Conservation (phyloP, 64 coral and sea anemone species). For the Actinia equina region DNA sequence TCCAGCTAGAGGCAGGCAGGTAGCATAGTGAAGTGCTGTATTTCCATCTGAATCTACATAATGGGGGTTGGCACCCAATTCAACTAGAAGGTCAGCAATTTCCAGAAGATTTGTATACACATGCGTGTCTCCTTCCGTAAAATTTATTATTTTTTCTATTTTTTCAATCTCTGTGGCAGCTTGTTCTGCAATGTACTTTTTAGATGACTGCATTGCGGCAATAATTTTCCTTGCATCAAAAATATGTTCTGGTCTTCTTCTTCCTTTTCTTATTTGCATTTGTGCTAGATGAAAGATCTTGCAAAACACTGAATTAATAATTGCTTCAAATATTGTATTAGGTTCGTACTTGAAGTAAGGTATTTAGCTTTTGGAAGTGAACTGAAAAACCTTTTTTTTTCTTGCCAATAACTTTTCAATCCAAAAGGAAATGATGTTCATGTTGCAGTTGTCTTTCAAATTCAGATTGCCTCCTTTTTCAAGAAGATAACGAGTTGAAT, state of each 20-base stretch:
- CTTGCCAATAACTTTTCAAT: background rate
- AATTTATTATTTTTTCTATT: too few relatives aligned
- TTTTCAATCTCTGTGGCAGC: background rate
- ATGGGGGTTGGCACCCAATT: background rate
- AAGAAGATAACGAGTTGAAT: background rate
- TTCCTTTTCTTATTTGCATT: too few relatives aligned
- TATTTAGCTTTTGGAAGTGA: background rate
- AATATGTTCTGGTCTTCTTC: too few relatives aligned
- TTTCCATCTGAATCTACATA: constrained; percentile 11
- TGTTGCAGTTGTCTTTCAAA: background rate
- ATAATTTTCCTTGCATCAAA: too few relatives aligned
- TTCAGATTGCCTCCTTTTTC: constrained; percentile 4
- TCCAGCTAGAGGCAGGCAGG: background rate
- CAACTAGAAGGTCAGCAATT: background rate
- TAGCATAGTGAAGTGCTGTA: constrained; percentile 16
- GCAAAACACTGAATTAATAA: background rate
- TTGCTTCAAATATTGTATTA: background rate
- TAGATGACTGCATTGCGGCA: background rate
- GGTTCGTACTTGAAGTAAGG: background rate
- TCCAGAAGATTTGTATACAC: background rate
- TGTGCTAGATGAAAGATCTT: background rate
- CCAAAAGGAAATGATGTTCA: background rate
- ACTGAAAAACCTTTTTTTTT: too few relatives aligned
- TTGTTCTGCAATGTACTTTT: background rate
- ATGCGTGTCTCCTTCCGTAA: too few relatives aligned